Conservation (phyloP, 2,888 invertebrate species). For the Strigamia transsilvanica region DNA sequence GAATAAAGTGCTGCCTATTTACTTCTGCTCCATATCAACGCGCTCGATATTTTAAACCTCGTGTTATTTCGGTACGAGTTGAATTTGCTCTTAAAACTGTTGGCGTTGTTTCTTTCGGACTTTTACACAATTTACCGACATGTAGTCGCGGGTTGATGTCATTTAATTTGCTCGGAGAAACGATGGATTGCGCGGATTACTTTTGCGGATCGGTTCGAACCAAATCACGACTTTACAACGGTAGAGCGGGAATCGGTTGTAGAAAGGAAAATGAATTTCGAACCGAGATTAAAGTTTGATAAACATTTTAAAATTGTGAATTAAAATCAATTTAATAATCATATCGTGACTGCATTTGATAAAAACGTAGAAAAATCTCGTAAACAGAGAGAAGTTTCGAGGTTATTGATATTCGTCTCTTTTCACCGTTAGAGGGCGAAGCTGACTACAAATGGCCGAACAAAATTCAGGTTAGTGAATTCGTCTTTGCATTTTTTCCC, state of each 20-base stretch:
- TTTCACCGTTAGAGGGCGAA: constrained; percentile 31
- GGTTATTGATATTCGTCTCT: background rate
- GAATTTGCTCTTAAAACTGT: background rate
- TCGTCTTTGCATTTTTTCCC: constrained; percentile 36
- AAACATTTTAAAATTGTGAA: background rate
- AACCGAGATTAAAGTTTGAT: background rate
- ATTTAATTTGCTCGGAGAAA: background rate
- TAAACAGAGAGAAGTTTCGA: constrained; percentile 14
- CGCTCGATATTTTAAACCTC: constrained; percentile 15
- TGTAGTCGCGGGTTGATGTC: background rate
- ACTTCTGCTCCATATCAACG: constrained; percentile 33
- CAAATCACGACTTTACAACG: constrained; percentile 11
- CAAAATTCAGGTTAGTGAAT: constrained; percentile 46
- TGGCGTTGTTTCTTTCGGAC: background rate
- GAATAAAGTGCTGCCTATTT: constrained; percentile 58
- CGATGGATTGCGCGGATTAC: constrained; percentile 1
- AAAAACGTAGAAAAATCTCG: background rate
- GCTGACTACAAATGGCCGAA: constrained; percentile 18
- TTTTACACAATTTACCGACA: background rate
- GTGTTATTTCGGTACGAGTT: background rate
- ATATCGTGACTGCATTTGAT: background rate
- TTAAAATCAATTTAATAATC: background rate
- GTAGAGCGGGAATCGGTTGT: constrained; percentile 33
- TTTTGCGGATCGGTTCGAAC: constrained; percentile 33
- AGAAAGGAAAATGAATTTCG: background rate